A percentile compares a stretch with the other conserved stretches of the same genome.
These are phyloP conservation scores for Halcyon chelicuti DNA, from an alignment of 2,797 vertebrate species.

Conservation along the genomic window DNA sequence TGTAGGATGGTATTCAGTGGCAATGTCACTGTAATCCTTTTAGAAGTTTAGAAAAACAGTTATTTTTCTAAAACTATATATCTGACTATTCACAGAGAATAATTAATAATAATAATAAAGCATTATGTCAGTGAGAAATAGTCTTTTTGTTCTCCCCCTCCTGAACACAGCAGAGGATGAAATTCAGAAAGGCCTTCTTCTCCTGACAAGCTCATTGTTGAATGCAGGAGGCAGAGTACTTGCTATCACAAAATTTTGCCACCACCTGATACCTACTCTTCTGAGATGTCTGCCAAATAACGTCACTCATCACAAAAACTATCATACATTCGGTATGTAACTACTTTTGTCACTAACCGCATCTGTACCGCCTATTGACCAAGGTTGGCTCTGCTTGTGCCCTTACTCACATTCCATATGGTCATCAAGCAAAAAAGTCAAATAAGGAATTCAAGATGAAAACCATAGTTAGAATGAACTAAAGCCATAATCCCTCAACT, in stretches of 20 bases:
- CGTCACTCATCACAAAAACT: background rate
- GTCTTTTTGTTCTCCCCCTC: background rate
- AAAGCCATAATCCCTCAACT: background rate
- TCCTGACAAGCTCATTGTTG: background rate
- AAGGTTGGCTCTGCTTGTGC: background rate
- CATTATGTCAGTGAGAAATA: background rate
- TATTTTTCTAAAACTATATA: fast-evolving
- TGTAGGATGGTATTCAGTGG: background rate
- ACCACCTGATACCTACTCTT: background rate
- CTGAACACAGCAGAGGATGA: background rate
- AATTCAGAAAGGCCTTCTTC: background rate
- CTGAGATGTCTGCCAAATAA: background rate
- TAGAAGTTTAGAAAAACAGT: background rate
- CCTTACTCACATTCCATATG: background rate
- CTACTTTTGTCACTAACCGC: background rate
- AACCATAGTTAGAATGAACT: background rate
- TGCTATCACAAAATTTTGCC: background rate
- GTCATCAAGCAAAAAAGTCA: background rate
- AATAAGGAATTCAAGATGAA: background rate
- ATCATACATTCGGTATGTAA: fast-evolving
- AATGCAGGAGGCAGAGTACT: background rate
- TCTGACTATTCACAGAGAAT: background rate
- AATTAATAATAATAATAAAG: too few species aligned
- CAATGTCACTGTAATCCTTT: background rate
- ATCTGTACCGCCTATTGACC: background rate